These are phyloP conservation scores for Xestoiulus laeticollis DNA, from an alignment of 2,888 invertebrate species.

Conservation along the genomic window DNA sequence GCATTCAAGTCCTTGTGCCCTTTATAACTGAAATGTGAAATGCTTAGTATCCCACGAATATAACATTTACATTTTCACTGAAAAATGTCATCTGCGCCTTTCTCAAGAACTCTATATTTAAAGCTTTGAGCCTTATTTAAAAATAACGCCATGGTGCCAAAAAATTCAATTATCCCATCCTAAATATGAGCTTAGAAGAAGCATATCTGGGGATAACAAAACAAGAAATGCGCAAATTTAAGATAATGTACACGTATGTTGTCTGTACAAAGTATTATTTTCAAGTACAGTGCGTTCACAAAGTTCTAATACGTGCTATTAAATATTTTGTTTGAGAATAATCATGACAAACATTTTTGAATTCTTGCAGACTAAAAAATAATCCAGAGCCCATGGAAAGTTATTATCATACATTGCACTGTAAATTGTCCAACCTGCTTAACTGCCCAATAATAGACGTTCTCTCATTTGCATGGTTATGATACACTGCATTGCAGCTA, in stretches of 20 bases:
- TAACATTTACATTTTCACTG: neutral
- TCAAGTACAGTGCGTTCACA: no score
- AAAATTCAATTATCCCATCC: neutral
- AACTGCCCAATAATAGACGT: no score
- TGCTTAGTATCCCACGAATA: neutral
- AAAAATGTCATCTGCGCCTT: constrained; percentile 2
- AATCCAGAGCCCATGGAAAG: no score
- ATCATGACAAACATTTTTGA: no score
- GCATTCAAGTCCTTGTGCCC: neutral
- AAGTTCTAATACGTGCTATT: no score
- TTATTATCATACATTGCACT: no score
- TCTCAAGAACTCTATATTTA: neutral
- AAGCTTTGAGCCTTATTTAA: neutral
- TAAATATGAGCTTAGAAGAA: neutral
- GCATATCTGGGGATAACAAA: neutral
- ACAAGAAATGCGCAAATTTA: neutral
- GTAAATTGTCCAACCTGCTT: no score
- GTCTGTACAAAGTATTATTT: no score
- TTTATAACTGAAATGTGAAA: constrained; percentile 1
- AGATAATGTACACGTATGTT: no score
- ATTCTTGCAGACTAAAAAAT: no score
- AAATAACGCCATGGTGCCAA: constrained; percentile 3
- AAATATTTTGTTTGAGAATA: no score
- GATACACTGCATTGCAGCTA: neutral
- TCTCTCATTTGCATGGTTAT: neutral